Base-by-base conservation (phyloP, 2,113 vertebrate species). In the Romanogobio albipinnatus region DNA sequence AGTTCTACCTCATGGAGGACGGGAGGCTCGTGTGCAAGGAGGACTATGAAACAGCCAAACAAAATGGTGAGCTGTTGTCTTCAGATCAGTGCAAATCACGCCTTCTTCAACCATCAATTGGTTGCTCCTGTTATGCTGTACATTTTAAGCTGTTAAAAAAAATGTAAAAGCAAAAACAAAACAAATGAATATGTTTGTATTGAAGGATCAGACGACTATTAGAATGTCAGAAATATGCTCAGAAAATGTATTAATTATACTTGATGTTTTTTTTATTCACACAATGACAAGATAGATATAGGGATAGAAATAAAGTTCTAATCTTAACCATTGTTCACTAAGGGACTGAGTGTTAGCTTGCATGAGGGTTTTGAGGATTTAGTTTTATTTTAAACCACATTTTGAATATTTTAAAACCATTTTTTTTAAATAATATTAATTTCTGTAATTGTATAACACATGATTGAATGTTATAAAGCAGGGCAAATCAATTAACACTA, bases 1-100 rank as follows among this genome's bases (percentile, higher is more conserved):
- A 99, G 95, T 99, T 99, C 93, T 99, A 99, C 95, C 97, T 99
- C 91, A 98, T 99, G 98, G 98, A 99, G 91, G 98, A 99, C 0
- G 98, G 98, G 76, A 93, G 98, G 85, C 95, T 99, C 89, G 98
- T 99, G 88, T 99, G 98, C 94, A 99, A 99, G 92, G 97, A 99
- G 86, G 98, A 99, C 93, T 99, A 99, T 0, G 98, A 99, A 93
- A 98, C 97, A 0, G 98, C 98, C 90, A 99, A 99, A 93, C 98
- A 99, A 91, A 99, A 99, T 0, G 98, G 98, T 99, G 91, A 85
- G 93, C 61, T 22, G 10, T 10, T 22, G 29, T 90, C 87, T 92
- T 87, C 89, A 84, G 74, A 86, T 88, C 86, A 86, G 86, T 62
- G 22, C 77, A 15, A 61, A 17, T 70, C 59, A 66, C 19, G n/a